Evolutionary conservation across 2,113 vertebrate genomes (phyloP), one percentile per base, ranked within the genome.

Genomic region (Hystrix cristata): DNA sequence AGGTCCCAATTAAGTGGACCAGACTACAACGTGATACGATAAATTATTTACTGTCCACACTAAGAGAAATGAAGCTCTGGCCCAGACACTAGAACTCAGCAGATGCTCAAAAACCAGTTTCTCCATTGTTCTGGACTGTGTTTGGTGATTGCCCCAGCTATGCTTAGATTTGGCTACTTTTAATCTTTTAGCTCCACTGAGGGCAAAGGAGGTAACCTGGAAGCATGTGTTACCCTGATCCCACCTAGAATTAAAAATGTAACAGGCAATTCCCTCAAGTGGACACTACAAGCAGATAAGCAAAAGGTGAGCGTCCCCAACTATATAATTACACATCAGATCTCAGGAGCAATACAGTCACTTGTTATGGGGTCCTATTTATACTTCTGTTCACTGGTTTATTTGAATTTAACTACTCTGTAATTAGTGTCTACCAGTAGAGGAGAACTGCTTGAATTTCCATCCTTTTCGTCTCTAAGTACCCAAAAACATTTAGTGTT

Each of bases 341-440:
- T 11, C 71, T 86, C 60, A 65, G 67, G 34, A 92, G 64, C 64
- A 90, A 46, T 25, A 14, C 0, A 23, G 34, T 38, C 38, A 38
- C 55, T 43, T 53, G 38, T 46, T 18, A 87, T 2, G 53, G 6
- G 38, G 29, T 80, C 38, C 76, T 51, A 62, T 5, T 94, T 92
- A 79, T n/a, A 92, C 72, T 78, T 81, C 62, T 38, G 19, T 78
- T 82, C 11, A 38, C 5, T 34, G 46, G 43, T 78, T 72, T 48
- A 27, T 62, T 65, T 76, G 38, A 93, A 91, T 31, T 89, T 79
- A 79, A 83, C n/a, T 65, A 23, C 60, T 86, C 89, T 87, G 23
- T 79, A 89, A 94, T 76, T 64, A 87, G 23, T 69, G 23, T 80
- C 93, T 91, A 31, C 43, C 31, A 21, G 31, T 1, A 91, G 25